phyloP scores from a whole-genome alignment of 2,113 vertebrate genomes.

The Amblyornis subalaris region DNA sequence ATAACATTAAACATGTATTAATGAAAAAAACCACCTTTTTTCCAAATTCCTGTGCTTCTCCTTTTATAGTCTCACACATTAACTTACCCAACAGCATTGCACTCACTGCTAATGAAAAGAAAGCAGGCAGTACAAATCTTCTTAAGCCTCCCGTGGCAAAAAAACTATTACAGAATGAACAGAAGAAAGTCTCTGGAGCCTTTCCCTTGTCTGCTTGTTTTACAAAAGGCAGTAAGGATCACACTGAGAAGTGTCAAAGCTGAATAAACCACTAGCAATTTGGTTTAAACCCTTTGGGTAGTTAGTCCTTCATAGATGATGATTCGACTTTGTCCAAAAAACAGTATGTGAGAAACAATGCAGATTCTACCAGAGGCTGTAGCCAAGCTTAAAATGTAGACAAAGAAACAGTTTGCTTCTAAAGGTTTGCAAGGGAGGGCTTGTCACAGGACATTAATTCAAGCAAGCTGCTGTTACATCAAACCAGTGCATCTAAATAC shows the following conservation, averaged over 20 bases:
- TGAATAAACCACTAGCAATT: conserved; percentile 69
- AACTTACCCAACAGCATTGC: conserved; percentile 75
- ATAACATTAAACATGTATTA: neutral
- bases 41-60: neutral
- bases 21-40: neutral
- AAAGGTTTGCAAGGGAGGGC: conserved; percentile 50
- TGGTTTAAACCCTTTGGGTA: conserved; percentile 62
- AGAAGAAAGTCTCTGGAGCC: conserved; percentile 71
- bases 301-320: conserved; percentile 57
- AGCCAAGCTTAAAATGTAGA: conserved; percentile 43
- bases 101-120: conserved; percentile 74
- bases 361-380: conserved; percentile 32
- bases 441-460: conserved; percentile 68
- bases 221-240: conserved; percentile 71
- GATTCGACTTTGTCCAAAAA: conserved; percentile 63
- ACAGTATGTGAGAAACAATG: conserved; percentile 37
- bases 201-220: conserved; percentile 67
- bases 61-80: conserved; percentile 55
- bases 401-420: conserved; percentile 59
- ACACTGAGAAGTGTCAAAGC: conserved; percentile 70
- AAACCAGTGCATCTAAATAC: conserved; percentile 40
- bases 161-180: conserved; percentile 78
- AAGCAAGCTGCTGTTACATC: conserved; percentile 57
- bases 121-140: conserved; percentile 73
- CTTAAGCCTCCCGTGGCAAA: conserved; percentile 72